Evolutionary conservation across 1,140 invertebrate species (phyloP), one percentile per base, ranked within the genome.

Genomic region (Phymastichus coffea): DNA sequence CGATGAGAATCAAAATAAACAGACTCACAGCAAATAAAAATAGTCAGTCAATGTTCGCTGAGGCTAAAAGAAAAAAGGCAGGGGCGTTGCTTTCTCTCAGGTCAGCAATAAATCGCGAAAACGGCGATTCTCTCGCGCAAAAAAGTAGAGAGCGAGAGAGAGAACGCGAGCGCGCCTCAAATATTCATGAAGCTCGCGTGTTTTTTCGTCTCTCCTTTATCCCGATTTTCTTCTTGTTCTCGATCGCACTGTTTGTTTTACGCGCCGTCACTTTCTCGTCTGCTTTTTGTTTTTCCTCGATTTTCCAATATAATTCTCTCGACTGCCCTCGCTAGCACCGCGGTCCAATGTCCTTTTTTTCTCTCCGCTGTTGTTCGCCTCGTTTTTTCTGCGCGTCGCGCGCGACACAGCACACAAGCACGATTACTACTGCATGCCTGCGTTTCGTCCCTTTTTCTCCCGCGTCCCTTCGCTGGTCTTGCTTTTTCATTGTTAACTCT

Each of bases 121-220:
- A 44, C 48, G 48, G 57, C 57, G 57, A 47, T 46, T 46, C 49
- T 37, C 22, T 14, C 1, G 10, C 40, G 20, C 22, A 20, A 44
- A 52, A 62, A 57, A 62, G 22, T 12, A 57, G 33, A 26, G 15
- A 26, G n/a, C n/a, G 43, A 12, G 58, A 61, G 40, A 46, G 35
- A 46, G 22, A 28, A 40, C 20, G 48, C 53, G 61, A 61, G 58
- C 54, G 41, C 49, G 44, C 51, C 37, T 58, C 56, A 55, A 63
- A 63, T 63, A 63, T 63, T 63, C 56, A 63, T 63, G 44, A 46
- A 63, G 52, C 41, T 43, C 30, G 25, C 15, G n/a, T 10, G 43
- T 62, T 25, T 46, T 46, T 58, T 26, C 53, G 56, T 52, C 57
- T 61, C 63, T 44, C 22, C 19, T 43, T 59, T 63, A 28, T 51